Evolutionary conservation across 2,113 vertebrate species (phyloP).

Genomic region (Cavia aperea): DNA sequence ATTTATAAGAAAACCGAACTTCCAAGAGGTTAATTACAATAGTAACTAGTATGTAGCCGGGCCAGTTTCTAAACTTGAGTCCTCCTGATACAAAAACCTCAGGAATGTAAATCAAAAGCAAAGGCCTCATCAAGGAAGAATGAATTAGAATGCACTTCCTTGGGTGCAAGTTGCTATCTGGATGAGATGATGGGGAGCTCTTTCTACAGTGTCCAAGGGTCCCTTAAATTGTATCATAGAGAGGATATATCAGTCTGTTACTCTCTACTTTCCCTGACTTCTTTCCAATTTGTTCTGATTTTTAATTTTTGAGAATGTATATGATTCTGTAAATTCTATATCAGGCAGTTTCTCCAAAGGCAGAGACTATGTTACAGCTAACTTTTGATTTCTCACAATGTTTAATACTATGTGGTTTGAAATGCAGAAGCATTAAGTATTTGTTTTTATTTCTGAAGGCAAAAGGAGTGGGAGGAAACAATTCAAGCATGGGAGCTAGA

Average conservation of each 20-base stretch:
- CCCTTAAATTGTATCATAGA: background rate
- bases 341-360: background rate
- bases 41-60: background rate
- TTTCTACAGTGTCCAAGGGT: background rate
- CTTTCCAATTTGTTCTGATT: background rate
- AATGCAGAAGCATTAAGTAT: background rate
- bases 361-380: background rate
- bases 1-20: background rate
- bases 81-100: background rate
- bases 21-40: background rate
- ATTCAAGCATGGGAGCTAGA: background rate
- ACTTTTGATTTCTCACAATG: background rate
- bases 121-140: background rate
- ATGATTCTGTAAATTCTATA: background rate
- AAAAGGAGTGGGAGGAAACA: background rate
- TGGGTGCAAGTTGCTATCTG: background rate
- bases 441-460: constrained; percentile 36
- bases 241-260: background rate
- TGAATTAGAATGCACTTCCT: background rate
- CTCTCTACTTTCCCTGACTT: background rate
- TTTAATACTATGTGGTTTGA: background rate
- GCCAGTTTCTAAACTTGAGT: background rate
- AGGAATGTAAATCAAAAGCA: background rate
- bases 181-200: accelerated
- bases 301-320: background rate